Conservation (phyloP, 2,113 vertebrate species). For the Corvus cornix region DNA sequence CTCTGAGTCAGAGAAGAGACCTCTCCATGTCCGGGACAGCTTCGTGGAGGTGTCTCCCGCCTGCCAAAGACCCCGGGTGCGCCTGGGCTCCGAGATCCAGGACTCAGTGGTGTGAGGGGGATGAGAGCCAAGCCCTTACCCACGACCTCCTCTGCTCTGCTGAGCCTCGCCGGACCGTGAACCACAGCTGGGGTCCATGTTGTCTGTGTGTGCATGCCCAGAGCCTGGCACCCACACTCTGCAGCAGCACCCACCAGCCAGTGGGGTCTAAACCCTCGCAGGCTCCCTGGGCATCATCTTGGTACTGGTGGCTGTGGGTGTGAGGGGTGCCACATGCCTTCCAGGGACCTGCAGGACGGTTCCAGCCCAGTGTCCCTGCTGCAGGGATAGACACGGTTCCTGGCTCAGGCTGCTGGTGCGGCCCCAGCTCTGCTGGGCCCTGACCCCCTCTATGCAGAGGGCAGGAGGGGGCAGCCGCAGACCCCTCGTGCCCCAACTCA, state of each 20-base stretch:
- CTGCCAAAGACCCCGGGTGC: conserved; percentile 88
- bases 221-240: neutral
- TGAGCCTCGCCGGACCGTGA: neutral
- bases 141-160: neutral
- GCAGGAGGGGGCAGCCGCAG: neutral
- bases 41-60: conserved; percentile 85
- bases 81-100: conserved; percentile 93
- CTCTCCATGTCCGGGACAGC: conserved; percentile 85
- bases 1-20: conserved; percentile 85
- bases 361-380: accelerated
- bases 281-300: neutral
- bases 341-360: neutral
- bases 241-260: neutral
- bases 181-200: neutral
- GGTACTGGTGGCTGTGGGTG: neutral
- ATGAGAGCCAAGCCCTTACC: neutral
- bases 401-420: neutral
- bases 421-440: neutral
- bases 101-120: conserved; percentile 89
- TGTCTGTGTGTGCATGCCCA: conserved; percentile 38
- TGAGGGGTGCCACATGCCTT: neutral
- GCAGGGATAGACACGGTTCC: accelerated
- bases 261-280: accelerated
- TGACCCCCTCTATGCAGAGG: conserved; percentile 22
- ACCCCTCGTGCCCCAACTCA: neutral